phyloP scores from a whole-genome alignment of 1,140 invertebrate genomes.

The Brevipalpus yothersi region DNA sequence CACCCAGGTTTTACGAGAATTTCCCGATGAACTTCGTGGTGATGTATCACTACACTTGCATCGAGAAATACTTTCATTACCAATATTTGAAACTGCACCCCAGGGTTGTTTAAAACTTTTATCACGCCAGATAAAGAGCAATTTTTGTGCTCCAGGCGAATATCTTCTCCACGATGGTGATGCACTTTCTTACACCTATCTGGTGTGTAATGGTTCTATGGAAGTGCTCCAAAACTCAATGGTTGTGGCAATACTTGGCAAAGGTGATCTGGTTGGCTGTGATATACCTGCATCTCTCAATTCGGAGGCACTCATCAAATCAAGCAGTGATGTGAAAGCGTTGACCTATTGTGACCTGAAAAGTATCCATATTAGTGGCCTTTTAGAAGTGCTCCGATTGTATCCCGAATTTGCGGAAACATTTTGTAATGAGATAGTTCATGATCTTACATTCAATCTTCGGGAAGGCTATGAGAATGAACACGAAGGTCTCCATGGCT shows the following conservation, averaged over 20 bases:
- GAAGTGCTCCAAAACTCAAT: constrained; percentile 92
- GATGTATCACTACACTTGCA: constrained; percentile 88
- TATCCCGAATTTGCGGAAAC: constrained; percentile 78
- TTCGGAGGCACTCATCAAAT: constrained; percentile 58
- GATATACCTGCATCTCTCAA: constrained; percentile 38
- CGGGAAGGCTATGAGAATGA: constrained; percentile 72
- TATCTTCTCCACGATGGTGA: constrained; percentile 84
- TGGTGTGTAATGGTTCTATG: constrained; percentile 90
- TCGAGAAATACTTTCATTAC: constrained; percentile 70
- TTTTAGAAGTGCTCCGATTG: constrained; percentile 62
- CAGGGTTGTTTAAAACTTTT: constrained; percentile 75
- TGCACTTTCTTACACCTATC: constrained; percentile 82
- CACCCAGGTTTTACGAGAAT: constrained; percentile 68
- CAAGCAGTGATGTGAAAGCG: constrained; percentile 76
- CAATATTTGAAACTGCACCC: constrained; percentile 69
- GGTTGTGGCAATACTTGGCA: constrained; percentile 96
- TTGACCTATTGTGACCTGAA: constrained; percentile 87
- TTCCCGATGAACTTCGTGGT: constrained; percentile 77
- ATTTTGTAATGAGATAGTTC: constrained; percentile 75
- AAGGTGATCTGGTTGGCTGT: constrained; percentile 83
- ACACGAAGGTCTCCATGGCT: constrained; percentile 19
- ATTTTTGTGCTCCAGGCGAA: constrained; percentile 88
- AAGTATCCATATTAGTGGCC: constrained; percentile 65
- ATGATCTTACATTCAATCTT: constrained; percentile 82
- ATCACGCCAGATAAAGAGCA: constrained; percentile 60